Evolutionary conservation across 2,888 invertebrate genomes (phyloP).

Genomic region (Rhyacophila evoluta): DNA sequence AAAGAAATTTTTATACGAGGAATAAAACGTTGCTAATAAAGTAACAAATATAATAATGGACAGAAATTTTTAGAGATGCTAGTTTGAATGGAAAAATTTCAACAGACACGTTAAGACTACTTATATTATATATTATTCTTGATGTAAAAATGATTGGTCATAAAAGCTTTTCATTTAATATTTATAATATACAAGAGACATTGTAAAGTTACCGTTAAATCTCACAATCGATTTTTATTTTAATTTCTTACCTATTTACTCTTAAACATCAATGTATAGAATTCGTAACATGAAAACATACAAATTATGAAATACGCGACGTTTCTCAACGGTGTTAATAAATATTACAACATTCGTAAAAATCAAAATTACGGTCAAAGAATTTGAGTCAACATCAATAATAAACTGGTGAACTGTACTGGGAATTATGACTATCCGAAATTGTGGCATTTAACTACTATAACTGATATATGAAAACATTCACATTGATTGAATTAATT

Average conservation of each 20-base stretch:
- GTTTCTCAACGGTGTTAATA: neutral
- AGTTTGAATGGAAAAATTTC: too few relatives aligned
- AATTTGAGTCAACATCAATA: conserved; percentile 6
- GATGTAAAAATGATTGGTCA: conserved; percentile 12
- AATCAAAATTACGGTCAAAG: neutral
- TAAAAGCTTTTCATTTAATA: neutral
- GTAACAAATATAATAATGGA: too few relatives aligned
- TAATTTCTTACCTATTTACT: neutral
- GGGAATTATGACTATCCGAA: too few relatives aligned
- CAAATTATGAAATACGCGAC: neutral
- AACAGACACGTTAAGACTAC: neutral
- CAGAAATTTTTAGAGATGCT: too few relatives aligned
- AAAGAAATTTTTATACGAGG: too few relatives aligned
- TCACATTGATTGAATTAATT: too few relatives aligned
- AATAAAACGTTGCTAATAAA: too few relatives aligned
- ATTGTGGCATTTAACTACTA: too few relatives aligned
- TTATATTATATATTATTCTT: neutral
- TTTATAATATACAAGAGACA: neutral
- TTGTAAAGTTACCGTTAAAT: neutral
- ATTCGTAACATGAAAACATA: neutral
- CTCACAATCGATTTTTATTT: neutral
- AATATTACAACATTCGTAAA: neutral
- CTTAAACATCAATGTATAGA: conserved; percentile 14
- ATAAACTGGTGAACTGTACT: too few relatives aligned
- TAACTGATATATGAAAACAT: too few relatives aligned